Evolutionary conservation across 64 coral and sea anemone genomes (phyloP), one percentile per base, ranked within the genome.

Genomic region (Stichodactyla helianthus): DNA sequence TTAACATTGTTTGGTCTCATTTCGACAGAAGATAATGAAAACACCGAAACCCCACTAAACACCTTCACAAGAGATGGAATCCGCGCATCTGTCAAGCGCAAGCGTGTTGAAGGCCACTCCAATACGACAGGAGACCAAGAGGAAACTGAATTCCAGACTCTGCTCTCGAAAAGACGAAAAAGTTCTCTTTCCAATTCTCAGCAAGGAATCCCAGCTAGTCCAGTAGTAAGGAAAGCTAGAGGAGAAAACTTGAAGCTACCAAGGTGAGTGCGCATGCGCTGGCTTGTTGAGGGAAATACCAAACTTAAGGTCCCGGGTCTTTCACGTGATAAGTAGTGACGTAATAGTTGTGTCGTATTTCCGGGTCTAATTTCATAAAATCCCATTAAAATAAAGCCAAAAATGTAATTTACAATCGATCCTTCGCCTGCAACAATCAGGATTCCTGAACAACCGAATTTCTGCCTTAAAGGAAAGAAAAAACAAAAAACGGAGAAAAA

Each of bases 81-180:
- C n/a, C 15, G 83, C n/a, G 89, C 85, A 31, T 94, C 93, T 55
- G 86, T 91, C 6, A 94, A 94, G 59, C 93, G 93, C 50, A 94
- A 94, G 53, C 85, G 88, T 20, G 59, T 23, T 68, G 80, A 65
- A 5, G 85, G 88, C 35, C 50, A 55, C 5, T 27, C 77, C 59
- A 9, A 10, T 27, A 60, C 1, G 52, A 51, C 25, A 44, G 63
- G n/a, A 59, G 55, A n/a, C 62, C 64, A 79, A 80, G 60, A 89
- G 53, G 82, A 82, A 82, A 15, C 35, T 17, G 86, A 94, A 77
- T 83, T 51, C 6, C 22, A 57, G 44, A 82, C 82, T 18, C 35
- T 86, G 59, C 83, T 44, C 17, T 85, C 81, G 17, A 94, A 91
- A 51, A 86, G 86, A 83, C 88, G 31, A 27, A 87, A 84, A 70